phyloP scores from a whole-genome alignment of 2,797 vertebrate genomes.

The Furcifer pardalis region DNA sequence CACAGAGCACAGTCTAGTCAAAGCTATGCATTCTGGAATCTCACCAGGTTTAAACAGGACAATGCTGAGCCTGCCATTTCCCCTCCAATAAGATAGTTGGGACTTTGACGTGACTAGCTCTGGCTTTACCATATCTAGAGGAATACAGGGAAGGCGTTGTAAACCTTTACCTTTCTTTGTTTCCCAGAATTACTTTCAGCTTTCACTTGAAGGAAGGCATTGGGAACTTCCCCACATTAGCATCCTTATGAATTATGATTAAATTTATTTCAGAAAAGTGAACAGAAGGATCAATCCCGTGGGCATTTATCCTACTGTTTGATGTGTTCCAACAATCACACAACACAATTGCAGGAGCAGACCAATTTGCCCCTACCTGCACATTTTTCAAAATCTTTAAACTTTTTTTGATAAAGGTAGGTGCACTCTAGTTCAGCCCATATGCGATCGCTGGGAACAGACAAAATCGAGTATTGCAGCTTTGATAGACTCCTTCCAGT shows the following conservation, averaged over 20 bases:
- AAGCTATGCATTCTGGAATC: neutral
- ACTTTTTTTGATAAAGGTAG: too few relatives aligned
- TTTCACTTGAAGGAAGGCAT: neutral
- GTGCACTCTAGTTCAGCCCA: too few relatives aligned
- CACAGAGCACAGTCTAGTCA: neutral
- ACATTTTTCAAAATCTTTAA: too few relatives aligned
- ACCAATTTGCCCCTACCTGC: too few relatives aligned
- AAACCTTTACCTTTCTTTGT: neutral
- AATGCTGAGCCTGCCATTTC: too few relatives aligned
- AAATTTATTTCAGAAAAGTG: neutral
- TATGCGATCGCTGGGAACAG: too few relatives aligned
- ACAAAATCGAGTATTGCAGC: too few relatives aligned
- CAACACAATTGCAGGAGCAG: too few relatives aligned
- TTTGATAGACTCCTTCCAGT: too few relatives aligned
- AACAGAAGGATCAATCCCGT: too few relatives aligned
- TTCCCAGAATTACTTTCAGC: neutral
- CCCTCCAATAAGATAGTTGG: neutral
- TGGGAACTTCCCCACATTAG: neutral
- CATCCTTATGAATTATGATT: conserved; percentile 15
- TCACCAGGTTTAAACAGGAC: neutral
- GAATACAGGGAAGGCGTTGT: neutral
- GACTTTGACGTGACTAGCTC: neutral
- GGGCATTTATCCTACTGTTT: too few relatives aligned
- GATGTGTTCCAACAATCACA: too few relatives aligned
- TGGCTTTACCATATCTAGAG: neutral